phyloP scores from a whole-genome alignment of 2,113 vertebrate species.

The Heptranchias perlo region DNA sequence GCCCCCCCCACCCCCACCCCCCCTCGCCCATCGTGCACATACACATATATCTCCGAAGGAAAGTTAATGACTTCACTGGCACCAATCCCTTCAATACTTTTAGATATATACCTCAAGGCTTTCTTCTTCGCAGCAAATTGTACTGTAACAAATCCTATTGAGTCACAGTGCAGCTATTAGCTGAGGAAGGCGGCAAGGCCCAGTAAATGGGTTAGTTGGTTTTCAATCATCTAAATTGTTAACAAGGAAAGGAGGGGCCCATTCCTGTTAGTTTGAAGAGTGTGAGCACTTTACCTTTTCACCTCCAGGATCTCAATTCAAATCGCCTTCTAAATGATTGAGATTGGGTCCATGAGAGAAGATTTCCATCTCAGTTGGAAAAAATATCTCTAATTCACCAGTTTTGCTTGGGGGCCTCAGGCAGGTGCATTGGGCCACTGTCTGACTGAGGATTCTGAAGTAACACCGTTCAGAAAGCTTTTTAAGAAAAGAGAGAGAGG shows the following conservation, averaged over 20 bases:
- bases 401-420: background rate
- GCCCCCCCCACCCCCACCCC: too few species aligned
- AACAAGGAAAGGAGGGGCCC: background rate
- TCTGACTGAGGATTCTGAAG: background rate
- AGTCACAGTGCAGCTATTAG: slow-evolving; percentile 44
- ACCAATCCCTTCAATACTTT: slow-evolving; percentile 47
- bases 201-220: accelerated
- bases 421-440: background rate
- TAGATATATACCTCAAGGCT: slow-evolving; percentile 45
- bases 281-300: background rate
- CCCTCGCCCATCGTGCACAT: background rate
- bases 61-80: slow-evolving; percentile 45
- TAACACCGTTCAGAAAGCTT: background rate
- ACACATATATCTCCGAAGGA: slow-evolving; percentile 9
- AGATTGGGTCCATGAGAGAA: background rate
- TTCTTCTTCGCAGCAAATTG: slow-evolving; percentile 50
- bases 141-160: slow-evolving; percentile 57
- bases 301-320: background rate
- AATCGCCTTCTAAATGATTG: too few species aligned
- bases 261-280: background rate
- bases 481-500: too few species aligned
- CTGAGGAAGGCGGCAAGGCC: slow-evolving; percentile 42
- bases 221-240: background rate
- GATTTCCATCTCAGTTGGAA: background rate
- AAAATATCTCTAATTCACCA: background rate